These are phyloP conservation scores for Numenius arquata DNA, from an alignment of 2,113 vertebrate species.

Conservation along the genomic window DNA sequence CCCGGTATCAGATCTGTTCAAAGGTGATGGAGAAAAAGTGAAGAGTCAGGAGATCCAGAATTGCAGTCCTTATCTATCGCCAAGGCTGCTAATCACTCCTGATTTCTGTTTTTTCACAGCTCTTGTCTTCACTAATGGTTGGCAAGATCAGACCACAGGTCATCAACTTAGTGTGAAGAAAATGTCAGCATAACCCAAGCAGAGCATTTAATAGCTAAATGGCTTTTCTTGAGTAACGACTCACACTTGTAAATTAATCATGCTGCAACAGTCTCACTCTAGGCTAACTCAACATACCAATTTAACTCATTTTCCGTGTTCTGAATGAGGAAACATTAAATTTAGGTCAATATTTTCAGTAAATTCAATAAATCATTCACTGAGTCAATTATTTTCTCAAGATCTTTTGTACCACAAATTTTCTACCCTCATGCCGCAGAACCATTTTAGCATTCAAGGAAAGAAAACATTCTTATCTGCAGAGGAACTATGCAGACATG, in stretches of 20 bases:
- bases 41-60: neutral
- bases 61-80: neutral
- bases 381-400: slow-evolving; percentile 43
- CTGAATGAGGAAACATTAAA: slow-evolving; percentile 46
- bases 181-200: neutral
- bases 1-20: neutral
- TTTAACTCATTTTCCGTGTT: slow-evolving; percentile 32
- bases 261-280: slow-evolving; percentile 2
- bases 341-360: slow-evolving; percentile 53
- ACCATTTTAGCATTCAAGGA: neutral
- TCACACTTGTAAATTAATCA: slow-evolving; percentile 59
- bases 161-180: neutral
- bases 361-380: slow-evolving; percentile 63
- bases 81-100: neutral
- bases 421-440: neutral
- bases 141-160: neutral
- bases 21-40: neutral
- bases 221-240: slow-evolving; percentile 14
- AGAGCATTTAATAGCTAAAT: slow-evolving; percentile 1
- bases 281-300: slow-evolving; percentile 13
- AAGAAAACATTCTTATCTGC: neutral
- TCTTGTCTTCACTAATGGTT: neutral
- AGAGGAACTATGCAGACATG: neutral
- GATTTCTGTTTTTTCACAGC: neutral
- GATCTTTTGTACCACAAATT: slow-evolving; percentile 20